Evolutionary conservation across 2,797 vertebrate genomes (phyloP), one percentile per base, ranked within the genome.

Genomic region (Yasuhikotakia modesta): DNA sequence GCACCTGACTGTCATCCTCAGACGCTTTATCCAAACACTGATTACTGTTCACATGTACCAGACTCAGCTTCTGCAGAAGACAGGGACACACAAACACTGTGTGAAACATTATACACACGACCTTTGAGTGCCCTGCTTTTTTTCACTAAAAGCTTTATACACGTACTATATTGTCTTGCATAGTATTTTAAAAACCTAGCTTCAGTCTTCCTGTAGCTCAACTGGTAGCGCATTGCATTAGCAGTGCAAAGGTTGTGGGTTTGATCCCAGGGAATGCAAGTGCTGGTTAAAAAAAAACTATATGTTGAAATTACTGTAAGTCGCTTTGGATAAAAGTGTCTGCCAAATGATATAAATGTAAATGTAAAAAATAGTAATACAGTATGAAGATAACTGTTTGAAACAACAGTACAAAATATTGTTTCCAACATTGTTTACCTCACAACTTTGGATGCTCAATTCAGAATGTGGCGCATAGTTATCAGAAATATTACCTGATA

Each of bases 11-110:
- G 92, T 99, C 98, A 84, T 98, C 96, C 87, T 99, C 97, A 0
- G 94, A 96, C 82, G 97, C 97, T 92, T 98, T 99, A 87, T 99
- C 98, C 94, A 99, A 92, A 92, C 98, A 99, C 93, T 99, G 98
- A 88, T 99, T 99, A 84, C 98, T 99, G 93, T 99, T 99, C 90
- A 98, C 96, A 84, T 99, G 97, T 89, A 98, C 78, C 91, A 99
- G 93, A 72, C 95, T 98, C 92, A 99, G 90, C 91, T 98, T 98
- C 97, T 99, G 88, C 79, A 85, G 11, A 1, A 24, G 10, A 65
- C 1, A 46, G 16, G 32, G 17, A 79, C 11, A 67, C 13, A 27
- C 27, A 69, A 5, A 19, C 17, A 60, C 17, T 32, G 57, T 58
- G 45, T 43, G 35, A 58, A 24, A 43, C 11, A 48, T n/a, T 19